Percentiles rank a stretch among this genome's conserved stretches.
These are phyloP conservation scores for Sarcophaga bullata DNA, from an alignment of 1,140 invertebrate species.

Conservation along the genomic window DNA sequence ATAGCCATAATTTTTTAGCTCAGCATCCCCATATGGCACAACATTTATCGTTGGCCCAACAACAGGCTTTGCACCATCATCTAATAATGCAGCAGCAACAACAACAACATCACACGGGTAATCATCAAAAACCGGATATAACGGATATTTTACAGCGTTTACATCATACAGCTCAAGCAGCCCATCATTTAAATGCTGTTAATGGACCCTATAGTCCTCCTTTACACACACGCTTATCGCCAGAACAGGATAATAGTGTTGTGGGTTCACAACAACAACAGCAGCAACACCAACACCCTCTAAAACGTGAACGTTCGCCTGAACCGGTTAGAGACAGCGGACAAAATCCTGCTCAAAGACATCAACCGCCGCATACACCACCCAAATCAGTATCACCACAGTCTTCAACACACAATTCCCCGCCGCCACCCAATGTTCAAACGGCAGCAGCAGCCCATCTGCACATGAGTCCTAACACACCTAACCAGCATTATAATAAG, in stretches of 20 bases:
- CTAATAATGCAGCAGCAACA: slow-evolving; percentile 42
- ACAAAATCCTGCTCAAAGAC: slow-evolving; percentile 61
- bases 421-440: slow-evolving; percentile 48
- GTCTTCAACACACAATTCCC: slow-evolving; percentile 59
- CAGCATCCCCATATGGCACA: slow-evolving; percentile 52
- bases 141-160: slow-evolving; percentile 60
- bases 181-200: slow-evolving; percentile 43
- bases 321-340: slow-evolving; percentile 51
- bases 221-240: slow-evolving; percentile 56
- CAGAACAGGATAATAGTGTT: slow-evolving; percentile 46
- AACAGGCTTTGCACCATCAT: slow-evolving; percentile 45
- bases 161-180: slow-evolving; percentile 53
- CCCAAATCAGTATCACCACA: slow-evolving; percentile 67
- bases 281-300: slow-evolving; percentile 46
- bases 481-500: slow-evolving; percentile 42
- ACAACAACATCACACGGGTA: slow-evolving; percentile 56
- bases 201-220: slow-evolving; percentile 52
- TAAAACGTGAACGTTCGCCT: slow-evolving; percentile 62
- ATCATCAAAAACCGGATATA: slow-evolving; percentile 56
- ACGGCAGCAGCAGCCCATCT: slow-evolving; percentile 45
- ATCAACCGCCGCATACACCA: slow-evolving; percentile 62
- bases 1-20: neutral
- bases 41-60: slow-evolving; percentile 45
- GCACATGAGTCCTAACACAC: slow-evolving; percentile 53
- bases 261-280: slow-evolving; percentile 36